Evolutionary conservation across 1,140 invertebrate genomes (phyloP).

Genomic region (Batillaria attramentaria): DNA sequence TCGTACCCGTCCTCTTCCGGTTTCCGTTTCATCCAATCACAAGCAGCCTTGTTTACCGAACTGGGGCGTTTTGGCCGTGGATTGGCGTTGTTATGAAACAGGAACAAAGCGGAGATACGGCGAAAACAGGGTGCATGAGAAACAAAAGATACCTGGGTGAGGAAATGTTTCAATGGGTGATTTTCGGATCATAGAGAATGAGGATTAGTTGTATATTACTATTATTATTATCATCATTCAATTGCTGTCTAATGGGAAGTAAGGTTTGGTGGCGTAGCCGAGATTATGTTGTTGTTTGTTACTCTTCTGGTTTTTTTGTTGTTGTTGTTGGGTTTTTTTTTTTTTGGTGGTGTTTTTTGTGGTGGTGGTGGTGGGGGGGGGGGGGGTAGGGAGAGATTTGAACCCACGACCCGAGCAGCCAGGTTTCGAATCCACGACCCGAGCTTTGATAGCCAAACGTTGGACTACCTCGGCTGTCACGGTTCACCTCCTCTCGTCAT

Average conservation of each 20-base stretch:
- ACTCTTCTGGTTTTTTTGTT: no score
- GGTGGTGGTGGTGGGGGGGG: no score
- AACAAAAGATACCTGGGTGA: no score
- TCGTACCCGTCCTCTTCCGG: background rate
- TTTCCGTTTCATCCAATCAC: conserved; percentile 27
- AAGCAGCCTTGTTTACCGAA: conserved; percentile 13
- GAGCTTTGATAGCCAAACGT: no score
- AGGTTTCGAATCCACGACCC: no score
- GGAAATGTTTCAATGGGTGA: background rate
- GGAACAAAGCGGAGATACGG: conserved; percentile 14
- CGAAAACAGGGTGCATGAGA: background rate
- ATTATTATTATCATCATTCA: background rate
- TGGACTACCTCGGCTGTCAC: no score
- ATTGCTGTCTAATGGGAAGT: background rate
- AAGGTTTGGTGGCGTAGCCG: no score
- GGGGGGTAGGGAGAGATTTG: no score
- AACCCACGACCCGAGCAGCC: no score
- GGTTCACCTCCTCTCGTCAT: no score
- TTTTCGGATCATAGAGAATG: background rate
- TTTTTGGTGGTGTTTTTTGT: no score
- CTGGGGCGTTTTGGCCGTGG: background rate
- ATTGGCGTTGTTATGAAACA: background rate
- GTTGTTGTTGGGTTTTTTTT: no score
- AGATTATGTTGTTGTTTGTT: background rate
- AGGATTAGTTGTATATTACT: background rate